Conservation (phyloP, 2,888 invertebrate species). For the Hartigia nigra region DNA sequence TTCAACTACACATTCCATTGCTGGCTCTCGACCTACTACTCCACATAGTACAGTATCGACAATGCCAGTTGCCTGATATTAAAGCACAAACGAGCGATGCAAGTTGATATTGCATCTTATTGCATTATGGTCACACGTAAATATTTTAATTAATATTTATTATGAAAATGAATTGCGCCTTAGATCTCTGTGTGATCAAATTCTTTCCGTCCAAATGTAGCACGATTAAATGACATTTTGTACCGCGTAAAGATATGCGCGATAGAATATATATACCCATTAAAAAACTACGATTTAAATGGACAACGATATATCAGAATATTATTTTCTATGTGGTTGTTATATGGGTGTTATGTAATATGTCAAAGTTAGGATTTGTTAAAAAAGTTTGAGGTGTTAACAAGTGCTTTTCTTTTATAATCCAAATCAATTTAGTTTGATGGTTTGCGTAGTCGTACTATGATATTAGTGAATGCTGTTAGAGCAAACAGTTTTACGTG, state of each 20-base stretch:
- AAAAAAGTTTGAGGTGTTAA: not conserved
- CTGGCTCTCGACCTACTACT: constrained; percentile 89
- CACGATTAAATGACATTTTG: not conserved
- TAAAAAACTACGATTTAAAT: not conserved
- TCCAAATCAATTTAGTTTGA: not conserved
- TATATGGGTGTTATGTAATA: not conserved
- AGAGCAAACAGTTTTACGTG: not conserved
- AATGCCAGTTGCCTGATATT: constrained; percentile 74
- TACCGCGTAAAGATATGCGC: not conserved
- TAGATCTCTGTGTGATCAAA: not conserved
- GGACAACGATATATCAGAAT: not conserved
- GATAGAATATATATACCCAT: not conserved
- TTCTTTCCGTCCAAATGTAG: not conserved
- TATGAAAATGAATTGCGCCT: not conserved
- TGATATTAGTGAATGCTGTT: not conserved
- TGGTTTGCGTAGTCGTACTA: not conserved
- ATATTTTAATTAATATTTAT: not conserved
- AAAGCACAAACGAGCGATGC: not conserved
- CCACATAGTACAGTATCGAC: constrained; percentile 92
- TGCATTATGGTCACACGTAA: not conserved
- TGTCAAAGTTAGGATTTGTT: not conserved
- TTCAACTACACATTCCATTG: constrained; percentile 86
- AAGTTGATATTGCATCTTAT: not conserved
- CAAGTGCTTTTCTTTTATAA: not conserved
- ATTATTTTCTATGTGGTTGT: not conserved